phyloP scores from a whole-genome alignment of 2,113 vertebrate genomes.

The Prunella himalayana region DNA sequence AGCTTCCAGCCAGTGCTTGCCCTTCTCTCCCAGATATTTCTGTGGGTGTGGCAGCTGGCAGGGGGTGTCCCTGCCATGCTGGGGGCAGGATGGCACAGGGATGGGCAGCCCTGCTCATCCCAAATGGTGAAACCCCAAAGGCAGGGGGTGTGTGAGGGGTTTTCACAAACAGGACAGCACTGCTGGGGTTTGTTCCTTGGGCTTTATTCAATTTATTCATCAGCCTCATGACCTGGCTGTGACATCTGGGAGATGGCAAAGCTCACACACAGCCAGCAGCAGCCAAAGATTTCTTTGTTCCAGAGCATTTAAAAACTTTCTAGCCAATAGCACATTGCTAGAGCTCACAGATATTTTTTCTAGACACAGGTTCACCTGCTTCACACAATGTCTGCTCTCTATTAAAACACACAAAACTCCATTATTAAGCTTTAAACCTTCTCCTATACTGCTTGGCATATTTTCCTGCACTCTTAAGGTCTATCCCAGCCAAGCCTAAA shows the following conservation, averaged over 20 bases:
- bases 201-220: too few relatives aligned
- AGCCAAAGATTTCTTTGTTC: not conserved
- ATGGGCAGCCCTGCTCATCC: not conserved
- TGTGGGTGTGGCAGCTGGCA: not conserved
- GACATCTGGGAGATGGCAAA: not conserved
- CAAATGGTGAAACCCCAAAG: not conserved
- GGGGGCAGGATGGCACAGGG: not conserved
- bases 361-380: not conserved
- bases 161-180: too few relatives aligned
- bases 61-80: not conserved
- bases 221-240: not conserved
- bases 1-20: not conserved
- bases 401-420: rapidly evolving
- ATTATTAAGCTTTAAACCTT: not conserved
- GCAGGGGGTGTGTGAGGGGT: not conserved
- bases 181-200: too few relatives aligned
- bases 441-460: too few relatives aligned
- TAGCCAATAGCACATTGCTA: not conserved
- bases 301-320: not conserved
- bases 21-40: not conserved
- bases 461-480: not conserved
- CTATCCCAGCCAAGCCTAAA: not conserved
- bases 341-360: too few relatives aligned
- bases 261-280: not conserved
- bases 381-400: not conserved